Percentiles rank a stretch among this genome's conserved stretches.
Evolutionary conservation across 2,888 invertebrate species (phyloP).

Genomic region (Anoncus sp.): DNA sequence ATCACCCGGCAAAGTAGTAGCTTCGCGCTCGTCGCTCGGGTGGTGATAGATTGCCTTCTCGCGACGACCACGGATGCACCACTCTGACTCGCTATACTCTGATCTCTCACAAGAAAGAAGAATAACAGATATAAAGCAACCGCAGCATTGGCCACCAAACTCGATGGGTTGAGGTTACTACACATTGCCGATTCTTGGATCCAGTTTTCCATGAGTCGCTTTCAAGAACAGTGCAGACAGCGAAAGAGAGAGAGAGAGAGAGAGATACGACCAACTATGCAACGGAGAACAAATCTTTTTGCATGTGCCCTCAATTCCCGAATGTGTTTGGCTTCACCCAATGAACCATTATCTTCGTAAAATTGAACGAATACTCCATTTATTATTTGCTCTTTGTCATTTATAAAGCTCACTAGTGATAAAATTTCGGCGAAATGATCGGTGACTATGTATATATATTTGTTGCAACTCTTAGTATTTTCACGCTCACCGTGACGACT

Average conservation of each 20-base stretch:
- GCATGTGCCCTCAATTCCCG: slow-evolving; percentile 4
- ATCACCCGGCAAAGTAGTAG: slow-evolving; percentile 58
- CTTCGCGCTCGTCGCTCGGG: slow-evolving; percentile 50
- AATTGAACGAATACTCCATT: slow-evolving; percentile 16
- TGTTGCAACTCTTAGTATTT: slow-evolving; percentile 25
- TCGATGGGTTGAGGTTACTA: slow-evolving; percentile 22
- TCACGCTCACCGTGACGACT: slow-evolving; percentile 24
- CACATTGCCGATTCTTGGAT: slow-evolving; percentile 24
- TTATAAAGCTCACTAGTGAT: slow-evolving; percentile 21
- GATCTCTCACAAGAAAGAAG: slow-evolving; percentile 39
- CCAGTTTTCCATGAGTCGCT: slow-evolving; percentile 40
- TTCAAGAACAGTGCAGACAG: too few relatives aligned
- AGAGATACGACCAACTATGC: too few relatives aligned
- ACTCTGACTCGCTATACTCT: slow-evolving; percentile 25
- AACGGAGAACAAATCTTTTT: slow-evolving; percentile 17
- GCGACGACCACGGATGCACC: slow-evolving; percentile 65
- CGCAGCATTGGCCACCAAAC: slow-evolving; percentile 14
- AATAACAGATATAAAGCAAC: slow-evolving; percentile 46
- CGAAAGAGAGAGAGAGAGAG: too few relatives aligned
- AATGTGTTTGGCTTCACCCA: slow-evolving; percentile 19
- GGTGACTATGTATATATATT: slow-evolving; percentile 13
- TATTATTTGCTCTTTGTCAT: slow-evolving; percentile 13
- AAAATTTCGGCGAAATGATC: slow-evolving; percentile 21
- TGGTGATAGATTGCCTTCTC: slow-evolving; percentile 80
- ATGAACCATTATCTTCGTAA: slow-evolving; percentile 12